Base-by-base conservation (phyloP, 2,888 invertebrate species). In the Anoplius nigerrimus region DNA sequence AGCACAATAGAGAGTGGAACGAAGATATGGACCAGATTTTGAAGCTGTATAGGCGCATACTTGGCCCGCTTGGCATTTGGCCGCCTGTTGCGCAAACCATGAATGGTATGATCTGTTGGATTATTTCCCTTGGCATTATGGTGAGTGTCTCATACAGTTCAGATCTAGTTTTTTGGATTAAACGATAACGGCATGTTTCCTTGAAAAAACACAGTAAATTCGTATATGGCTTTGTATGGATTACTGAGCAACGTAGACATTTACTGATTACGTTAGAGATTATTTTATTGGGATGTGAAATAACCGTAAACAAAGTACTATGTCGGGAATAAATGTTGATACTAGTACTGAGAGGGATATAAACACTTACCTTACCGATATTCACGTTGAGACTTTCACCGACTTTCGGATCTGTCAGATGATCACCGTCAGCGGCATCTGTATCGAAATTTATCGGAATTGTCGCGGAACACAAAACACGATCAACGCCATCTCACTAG, bases 191-290 rank as follows among this genome's bases (percentile, higher is more conserved):
- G 77, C 22, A 70, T 66, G 53, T 58, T 74, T 0, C 77, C 76
- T 5, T 78, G 76, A 22, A 78, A 78, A 68, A 71, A 72, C 51
- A 71, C 78, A 2, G 64, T 79, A 2, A 80, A 77, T 53, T 76
- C 79, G 13, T 72, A 75, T 11, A 74, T 69, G 2, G 78, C 80
- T 1, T 79, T 78, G 74, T n/a, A n/a, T n/a, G n/a, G n/a, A n/a
- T n/a, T n/a, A n/a, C n/a, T n/a, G n/a, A n/a, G n/a, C n/a, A n/a
- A n/a, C n/a, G n/a, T n/a, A n/a, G n/a, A n/a, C n/a, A n/a, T n/a
- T n/a, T n/a, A n/a, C n/a, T n/a, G 6, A n/a, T n/a, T n/a, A n/a
- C n/a, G n/a, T n/a, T n/a, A n/a, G n/a, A n/a, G n/a, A n/a, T n/a
- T n/a, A n/a, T n/a, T n/a, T n/a, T n/a, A n/a, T n/a, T n/a, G n/a